phyloP scores from a whole-genome alignment of 2,888 invertebrate species.

The Andrena fulva region DNA sequence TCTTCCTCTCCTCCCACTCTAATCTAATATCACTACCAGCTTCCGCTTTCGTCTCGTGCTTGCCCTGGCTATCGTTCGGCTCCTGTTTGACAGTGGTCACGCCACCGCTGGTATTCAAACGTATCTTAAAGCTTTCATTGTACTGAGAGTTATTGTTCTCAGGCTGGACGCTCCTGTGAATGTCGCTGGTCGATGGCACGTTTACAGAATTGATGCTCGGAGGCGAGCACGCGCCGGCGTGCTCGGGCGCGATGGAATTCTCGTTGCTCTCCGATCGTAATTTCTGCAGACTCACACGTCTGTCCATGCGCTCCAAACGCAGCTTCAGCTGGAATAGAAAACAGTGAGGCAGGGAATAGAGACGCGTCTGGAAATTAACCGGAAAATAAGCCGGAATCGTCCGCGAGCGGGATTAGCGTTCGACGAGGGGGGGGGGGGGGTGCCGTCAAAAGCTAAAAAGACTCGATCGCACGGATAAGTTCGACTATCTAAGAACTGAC shows the following conservation, averaged over 20 bases:
- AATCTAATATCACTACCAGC: constrained; percentile 63
- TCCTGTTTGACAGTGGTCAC: constrained; percentile 83
- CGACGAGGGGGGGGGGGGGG: no score
- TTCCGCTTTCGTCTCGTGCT: constrained; percentile 79
- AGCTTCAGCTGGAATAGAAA: constrained; percentile 87
- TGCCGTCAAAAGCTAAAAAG: no score
- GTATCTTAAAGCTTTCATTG: constrained; percentile 83
- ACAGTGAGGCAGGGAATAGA: not conserved
- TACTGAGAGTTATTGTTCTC: constrained; percentile 78
- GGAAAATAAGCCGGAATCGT: no score
- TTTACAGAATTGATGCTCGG: constrained; percentile 77
- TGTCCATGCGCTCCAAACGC: constrained; percentile 89
- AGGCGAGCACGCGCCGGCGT: constrained; percentile 79
- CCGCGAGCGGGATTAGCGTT: no score
- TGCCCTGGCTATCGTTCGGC: constrained; percentile 73
- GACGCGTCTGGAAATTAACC: no score
- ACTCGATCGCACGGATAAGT: no score
- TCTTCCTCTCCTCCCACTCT: constrained; percentile 82
- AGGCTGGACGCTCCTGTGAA: constrained; percentile 70
- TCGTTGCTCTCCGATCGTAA: constrained; percentile 80
- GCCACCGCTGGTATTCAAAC: constrained; percentile 83
- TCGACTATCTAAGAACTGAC: no score
- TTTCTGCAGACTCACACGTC: constrained; percentile 86
- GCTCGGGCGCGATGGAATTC: constrained; percentile 77
- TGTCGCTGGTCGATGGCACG: constrained; percentile 76